These are phyloP conservation scores for Acrobasis consociella DNA, from an alignment of 2,888 invertebrate species.

Conservation along the genomic window DNA sequence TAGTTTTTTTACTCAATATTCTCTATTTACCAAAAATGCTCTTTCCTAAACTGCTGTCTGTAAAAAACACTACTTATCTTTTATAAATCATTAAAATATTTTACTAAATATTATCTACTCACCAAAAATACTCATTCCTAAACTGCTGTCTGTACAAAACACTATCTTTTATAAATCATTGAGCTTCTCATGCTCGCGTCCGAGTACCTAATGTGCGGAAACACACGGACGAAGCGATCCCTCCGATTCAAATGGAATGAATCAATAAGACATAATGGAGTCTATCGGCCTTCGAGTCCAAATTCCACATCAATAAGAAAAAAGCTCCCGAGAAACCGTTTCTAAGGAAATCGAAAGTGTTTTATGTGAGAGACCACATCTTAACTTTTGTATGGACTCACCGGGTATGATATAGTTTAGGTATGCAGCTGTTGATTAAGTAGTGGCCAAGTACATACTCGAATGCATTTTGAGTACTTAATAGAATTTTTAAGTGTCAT, in stretches of 20 bases:
- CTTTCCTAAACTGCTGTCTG: neutral
- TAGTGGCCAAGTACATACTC: too few relatives aligned
- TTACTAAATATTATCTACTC: neutral
- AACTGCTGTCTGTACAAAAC: neutral
- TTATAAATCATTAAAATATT: constrained; percentile 25
- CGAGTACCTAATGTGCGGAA: constrained; percentile 39
- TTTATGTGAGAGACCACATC: constrained; percentile 19
- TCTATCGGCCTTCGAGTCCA: constrained; percentile 30
- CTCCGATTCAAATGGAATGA: constrained; percentile 39
- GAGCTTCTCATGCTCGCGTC: constrained; percentile 30
- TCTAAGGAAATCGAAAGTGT: constrained; percentile 21
- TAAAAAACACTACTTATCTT: neutral
- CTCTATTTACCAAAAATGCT: neutral
- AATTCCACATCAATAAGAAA: constrained; percentile 35
- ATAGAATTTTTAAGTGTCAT: too few relatives aligned
- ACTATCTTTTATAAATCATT: constrained; percentile 26
- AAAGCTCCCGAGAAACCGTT: constrained; percentile 26
- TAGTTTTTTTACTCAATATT: too few relatives aligned
- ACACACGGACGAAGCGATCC: constrained; percentile 33
- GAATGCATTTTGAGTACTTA: too few relatives aligned
- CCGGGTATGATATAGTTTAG: too few relatives aligned
- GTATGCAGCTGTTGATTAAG: too few relatives aligned
- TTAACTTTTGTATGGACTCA: constrained; percentile 12
- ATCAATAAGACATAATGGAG: constrained; percentile 35
- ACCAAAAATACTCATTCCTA: neutral